Conservation (phyloP, 1,140 invertebrate genomes). For the Pseudomyrmex cubaensis region DNA sequence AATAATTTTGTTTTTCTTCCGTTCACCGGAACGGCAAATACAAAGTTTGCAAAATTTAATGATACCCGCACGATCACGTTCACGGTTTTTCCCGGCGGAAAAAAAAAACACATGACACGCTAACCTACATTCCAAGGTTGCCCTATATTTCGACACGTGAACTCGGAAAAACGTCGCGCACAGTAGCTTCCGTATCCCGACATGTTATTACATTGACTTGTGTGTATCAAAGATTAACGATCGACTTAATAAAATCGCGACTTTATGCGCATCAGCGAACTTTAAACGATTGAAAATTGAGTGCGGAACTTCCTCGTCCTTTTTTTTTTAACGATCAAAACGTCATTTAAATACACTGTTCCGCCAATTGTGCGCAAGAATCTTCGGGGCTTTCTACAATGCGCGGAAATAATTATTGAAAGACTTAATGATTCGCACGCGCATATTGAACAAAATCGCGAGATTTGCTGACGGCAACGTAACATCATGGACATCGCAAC, state of each 20-base stretch:
- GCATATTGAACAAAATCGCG: background rate
- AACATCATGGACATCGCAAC: constrained; percentile 5
- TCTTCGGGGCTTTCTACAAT: background rate
- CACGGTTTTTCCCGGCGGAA: constrained; percentile 9
- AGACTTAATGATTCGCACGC: background rate
- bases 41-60: constrained; percentile 27
- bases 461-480: background rate
- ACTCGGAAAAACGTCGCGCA: constrained; percentile 14
- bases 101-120: constrained; percentile 24
- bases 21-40: too few species aligned
- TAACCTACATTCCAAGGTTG: constrained; percentile 54
- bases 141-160: constrained; percentile 26
- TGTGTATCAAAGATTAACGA: background rate
- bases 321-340: background rate
- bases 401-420: constrained; percentile 36
- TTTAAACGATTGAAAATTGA: too few species aligned
- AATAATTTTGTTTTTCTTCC: too few species aligned
- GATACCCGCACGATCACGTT: constrained; percentile 27
- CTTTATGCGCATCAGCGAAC: background rate
- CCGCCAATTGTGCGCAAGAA: background rate
- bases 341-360: background rate
- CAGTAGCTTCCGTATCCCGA: constrained; percentile 2
- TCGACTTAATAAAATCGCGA: background rate
- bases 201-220: background rate
- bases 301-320: too few species aligned